Percentiles rank a stretch among this genome's conserved stretches.
Conservation (phyloP, 2,113 vertebrate genomes). For the Machaerirhynchus nigripectus region DNA sequence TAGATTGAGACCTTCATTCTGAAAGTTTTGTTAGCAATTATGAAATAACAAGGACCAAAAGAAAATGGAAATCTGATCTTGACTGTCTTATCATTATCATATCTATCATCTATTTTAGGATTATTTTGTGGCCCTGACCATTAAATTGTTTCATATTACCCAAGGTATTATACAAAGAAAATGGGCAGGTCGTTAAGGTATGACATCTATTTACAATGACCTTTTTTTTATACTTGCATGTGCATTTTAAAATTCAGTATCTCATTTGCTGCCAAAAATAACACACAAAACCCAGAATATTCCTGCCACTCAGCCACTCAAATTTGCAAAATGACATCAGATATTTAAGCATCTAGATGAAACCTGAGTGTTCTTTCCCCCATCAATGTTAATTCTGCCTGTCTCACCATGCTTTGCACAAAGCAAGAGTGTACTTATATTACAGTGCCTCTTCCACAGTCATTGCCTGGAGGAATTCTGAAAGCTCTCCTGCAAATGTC, state of each 20-base stretch:
- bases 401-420: neutral
- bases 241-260: neutral
- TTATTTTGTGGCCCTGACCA: neutral
- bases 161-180: neutral
- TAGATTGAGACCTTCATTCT: neutral
- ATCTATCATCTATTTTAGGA: neutral
- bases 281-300: neutral
- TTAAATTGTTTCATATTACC: neutral
- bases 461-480: conserved; percentile 40
- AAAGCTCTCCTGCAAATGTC: conserved; percentile 19
- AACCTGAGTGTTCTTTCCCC: neutral
- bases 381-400: neutral
- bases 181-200: neutral
- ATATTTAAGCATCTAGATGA: neutral
- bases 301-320: neutral
- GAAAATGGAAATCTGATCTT: neutral
- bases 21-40: neutral
- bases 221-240: neutral
- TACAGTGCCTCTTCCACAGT: neutral
- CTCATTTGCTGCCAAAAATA: neutral
- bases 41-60: neutral
- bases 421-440: neutral
- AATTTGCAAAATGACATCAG: neutral
- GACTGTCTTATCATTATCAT: neutral
- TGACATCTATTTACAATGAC: neutral